A percentile compares a stretch with the other conserved stretches of the same genome.
Evolutionary conservation across 1,140 invertebrate species (phyloP).

Genomic region (Drosophila funebris): DNA sequence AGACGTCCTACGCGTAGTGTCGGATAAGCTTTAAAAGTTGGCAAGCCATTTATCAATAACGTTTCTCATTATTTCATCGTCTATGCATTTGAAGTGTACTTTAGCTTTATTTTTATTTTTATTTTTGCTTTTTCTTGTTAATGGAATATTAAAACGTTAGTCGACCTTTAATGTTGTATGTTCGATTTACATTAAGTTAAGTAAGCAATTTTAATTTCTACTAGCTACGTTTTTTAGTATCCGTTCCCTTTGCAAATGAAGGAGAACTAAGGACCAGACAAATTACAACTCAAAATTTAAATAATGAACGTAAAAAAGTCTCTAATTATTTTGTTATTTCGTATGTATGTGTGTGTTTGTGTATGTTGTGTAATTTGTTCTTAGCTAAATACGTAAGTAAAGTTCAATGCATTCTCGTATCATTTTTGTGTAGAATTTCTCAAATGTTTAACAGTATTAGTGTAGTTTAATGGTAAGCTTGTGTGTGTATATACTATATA

Average conservation of each 20-base stretch:
- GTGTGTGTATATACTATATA: slow-evolving; percentile 34
- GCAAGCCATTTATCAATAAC: slow-evolving; percentile 48
- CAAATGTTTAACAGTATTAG: slow-evolving; percentile 29
- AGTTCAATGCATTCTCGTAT: slow-evolving; percentile 25
- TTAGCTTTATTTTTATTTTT: slow-evolving; percentile 28
- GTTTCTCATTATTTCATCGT: slow-evolving; percentile 19
- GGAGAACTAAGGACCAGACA: slow-evolving; percentile 11
- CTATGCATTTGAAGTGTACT: slow-evolving; percentile 38
- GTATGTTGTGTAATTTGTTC: slow-evolving; percentile 24
- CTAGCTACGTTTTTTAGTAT: slow-evolving; percentile 71
- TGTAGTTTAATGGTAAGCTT: slow-evolving; percentile 21
- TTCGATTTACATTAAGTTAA: slow-evolving; percentile 50
- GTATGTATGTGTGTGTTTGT: slow-evolving; percentile 16
- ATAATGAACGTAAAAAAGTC: slow-evolving; percentile 3
- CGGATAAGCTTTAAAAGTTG: slow-evolving; percentile 75
- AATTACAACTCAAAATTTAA: slow-evolving; percentile 1
- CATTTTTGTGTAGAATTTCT: slow-evolving; percentile 16
- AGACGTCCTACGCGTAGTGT: slow-evolving; percentile 63
- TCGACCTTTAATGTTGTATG: slow-evolving; percentile 38
- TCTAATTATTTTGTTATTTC: slow-evolving; percentile 3
- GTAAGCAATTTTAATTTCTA: slow-evolving; percentile 80
- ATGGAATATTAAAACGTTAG: slow-evolving; percentile 73
- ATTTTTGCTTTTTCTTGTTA: no score
- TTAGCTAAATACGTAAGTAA: slow-evolving; percentile 41
- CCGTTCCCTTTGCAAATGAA: slow-evolving; percentile 28